Percentiles rank a stretch among this genome's conserved stretches.
phyloP scores from a whole-genome alignment of 2,888 invertebrate species.

The Oasisia sp. region DNA sequence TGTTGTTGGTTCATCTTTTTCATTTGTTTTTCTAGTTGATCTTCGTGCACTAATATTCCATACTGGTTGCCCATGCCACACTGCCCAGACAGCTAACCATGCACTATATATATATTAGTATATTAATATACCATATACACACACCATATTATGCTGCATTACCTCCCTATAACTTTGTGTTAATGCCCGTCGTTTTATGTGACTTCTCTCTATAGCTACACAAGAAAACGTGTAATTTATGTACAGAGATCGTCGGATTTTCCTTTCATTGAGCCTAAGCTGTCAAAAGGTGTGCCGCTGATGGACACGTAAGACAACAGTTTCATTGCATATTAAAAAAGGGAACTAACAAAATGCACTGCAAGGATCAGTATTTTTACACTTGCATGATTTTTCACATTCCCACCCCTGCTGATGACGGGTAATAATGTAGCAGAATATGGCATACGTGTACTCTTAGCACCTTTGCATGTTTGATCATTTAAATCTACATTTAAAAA shows the following conservation, averaged over 20 bases:
- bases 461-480: not conserved
- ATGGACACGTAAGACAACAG: not conserved
- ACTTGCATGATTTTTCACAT: not conserved
- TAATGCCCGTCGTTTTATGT: not conserved
- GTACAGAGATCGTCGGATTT: not conserved
- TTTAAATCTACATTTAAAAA: not conserved
- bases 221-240: constrained; percentile 1
- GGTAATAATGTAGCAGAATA: not conserved
- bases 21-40: not conserved
- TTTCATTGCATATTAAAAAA: not conserved
- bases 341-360: constrained; percentile 2
- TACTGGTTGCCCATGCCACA: not conserved
- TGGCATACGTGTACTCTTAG: not conserved
- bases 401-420: not conserved
- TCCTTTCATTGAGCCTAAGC: not conserved
- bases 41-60: not conserved
- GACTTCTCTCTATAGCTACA: not conserved
- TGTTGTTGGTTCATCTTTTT: not conserved
- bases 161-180: not conserved
- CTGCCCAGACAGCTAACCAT: not conserved
- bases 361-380: not conserved
- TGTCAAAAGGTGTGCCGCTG: not conserved
- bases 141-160: not conserved
- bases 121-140: not conserved
- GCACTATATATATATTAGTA: not conserved